Percentiles rank a stretch among this genome's conserved stretches.
Evolutionary conservation across 1,140 invertebrate species (phyloP).

Genomic region (Drosophila ohnishii): DNA sequence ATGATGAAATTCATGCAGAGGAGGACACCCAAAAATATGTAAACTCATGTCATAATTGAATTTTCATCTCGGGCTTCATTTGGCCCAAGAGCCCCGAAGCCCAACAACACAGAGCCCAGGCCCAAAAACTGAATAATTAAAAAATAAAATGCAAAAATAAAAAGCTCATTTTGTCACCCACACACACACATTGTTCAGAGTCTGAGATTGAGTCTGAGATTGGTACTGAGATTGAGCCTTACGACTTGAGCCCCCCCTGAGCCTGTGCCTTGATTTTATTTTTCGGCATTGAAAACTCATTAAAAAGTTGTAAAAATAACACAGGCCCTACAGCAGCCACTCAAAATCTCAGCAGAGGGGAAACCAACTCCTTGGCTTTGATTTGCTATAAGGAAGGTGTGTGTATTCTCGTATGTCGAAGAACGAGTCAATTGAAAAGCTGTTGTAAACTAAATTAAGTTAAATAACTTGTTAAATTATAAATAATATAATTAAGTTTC

Average conservation of each 20-base stretch:
- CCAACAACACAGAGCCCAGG: background rate
- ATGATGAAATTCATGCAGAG: background rate
- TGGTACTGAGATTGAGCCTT: conserved; percentile 27
- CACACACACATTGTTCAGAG: conserved; percentile 1
- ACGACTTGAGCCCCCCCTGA: conserved; percentile 37
- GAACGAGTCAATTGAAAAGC: background rate
- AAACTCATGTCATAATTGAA: conserved; percentile 74
- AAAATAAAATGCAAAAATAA: conserved; percentile 59
- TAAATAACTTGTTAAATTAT: too few relatives aligned
- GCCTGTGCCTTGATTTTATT: conserved; percentile 19
- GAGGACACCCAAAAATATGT: conserved; percentile 34
- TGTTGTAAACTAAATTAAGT: background rate
- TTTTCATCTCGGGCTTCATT: conserved; percentile 60
- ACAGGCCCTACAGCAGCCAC: background rate
- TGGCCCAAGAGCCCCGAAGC: conserved; percentile 10
- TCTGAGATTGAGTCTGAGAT: conserved; percentile 5
- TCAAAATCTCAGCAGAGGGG: conserved; percentile 13
- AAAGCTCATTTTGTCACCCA: conserved; percentile 66
- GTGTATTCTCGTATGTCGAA: background rate
- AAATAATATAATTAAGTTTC: too few relatives aligned
- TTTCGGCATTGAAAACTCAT: conserved; percentile 67
- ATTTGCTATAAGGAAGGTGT: background rate
- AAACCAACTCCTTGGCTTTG: conserved; percentile 1
- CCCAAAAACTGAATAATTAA: conserved; percentile 54
- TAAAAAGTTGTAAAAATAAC: conserved; percentile 65